phyloP scores from a whole-genome alignment of 2,113 vertebrate genomes.

The Eublepharis macularius region DNA sequence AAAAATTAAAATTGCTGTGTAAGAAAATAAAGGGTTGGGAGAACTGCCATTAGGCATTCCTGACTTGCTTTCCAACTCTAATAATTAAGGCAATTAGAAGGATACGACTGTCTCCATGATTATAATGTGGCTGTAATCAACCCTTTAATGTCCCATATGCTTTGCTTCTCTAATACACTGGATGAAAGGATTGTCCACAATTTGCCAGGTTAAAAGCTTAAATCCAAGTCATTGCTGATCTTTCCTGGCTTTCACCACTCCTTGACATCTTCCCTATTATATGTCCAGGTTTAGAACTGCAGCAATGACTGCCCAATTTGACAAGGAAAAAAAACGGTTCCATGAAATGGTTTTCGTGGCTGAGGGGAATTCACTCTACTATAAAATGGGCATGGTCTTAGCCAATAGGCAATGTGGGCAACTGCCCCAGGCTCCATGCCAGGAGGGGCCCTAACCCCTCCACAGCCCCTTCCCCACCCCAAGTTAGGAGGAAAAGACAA shows the following conservation, averaged over 20 bases:
- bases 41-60: not conserved
- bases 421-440: no score
- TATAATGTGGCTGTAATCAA: not conserved
- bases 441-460: no score
- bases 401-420: no score
- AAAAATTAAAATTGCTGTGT: not conserved
- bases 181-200: not conserved
- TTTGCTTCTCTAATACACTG: not conserved
- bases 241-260: not conserved
- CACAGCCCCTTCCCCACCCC: no score
- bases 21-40: not conserved
- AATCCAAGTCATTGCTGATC: not conserved
- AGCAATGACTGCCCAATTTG: not conserved
- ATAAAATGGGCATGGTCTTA: no score
- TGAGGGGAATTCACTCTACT: not conserved
- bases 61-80: conserved; percentile 7
- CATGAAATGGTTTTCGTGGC: not conserved
- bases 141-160: not conserved
- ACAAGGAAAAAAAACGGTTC: not conserved
- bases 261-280: not conserved
- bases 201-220: not conserved
- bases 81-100: conserved; percentile 12
- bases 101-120: not conserved
- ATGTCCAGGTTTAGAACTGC: not conserved
- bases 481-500: no score